Evolutionary conservation across 2,113 vertebrate species (phyloP), one percentile per base, ranked within the genome.

Genomic region (Sinocyclocheilus anophthalmus): DNA sequence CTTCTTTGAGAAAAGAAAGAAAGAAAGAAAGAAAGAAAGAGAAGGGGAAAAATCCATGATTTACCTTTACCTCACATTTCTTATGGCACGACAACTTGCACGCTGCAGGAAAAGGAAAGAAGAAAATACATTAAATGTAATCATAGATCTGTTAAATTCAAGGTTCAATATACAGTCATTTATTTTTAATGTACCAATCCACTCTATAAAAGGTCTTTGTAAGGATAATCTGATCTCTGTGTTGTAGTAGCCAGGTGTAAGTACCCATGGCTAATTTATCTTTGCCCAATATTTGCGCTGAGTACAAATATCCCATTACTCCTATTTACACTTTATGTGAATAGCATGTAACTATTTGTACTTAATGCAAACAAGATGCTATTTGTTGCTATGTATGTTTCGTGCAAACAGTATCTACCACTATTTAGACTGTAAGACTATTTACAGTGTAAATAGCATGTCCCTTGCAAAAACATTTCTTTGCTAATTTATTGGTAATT

Each of bases 11-110:
- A 55, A 57, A 57, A 59, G 55, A 59, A 59, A 59, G 55, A 57
- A 55, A 55, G 53, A 55, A 18, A 18, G 53, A 57, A 20, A 57
- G 55, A 57, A 59, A 59, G 18, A 59, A 59, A 59, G 55, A 57
- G 10, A n/a, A n/a, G 11, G 2, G 1, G 48, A 78, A 72, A 65
- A 22, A 76, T 83, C 1, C 18, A 53, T 63, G 12, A 76, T 84
- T 85, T 82, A 88, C 87, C 87, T 88, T 88, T 33, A 85, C 87
- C 39, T 88, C 87, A 59, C 87, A 88, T 76, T 88, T 88, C 78
- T 88, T 88, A 63, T 88, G 87, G 48, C 83, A 85, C 57, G 83
- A 85, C n/a, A 88, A 76, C 50, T 82, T 85, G 83, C 87, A 88
- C 45, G 33, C 87, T 88, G 65, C 8, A 85, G 76, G 20, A 24